Base-by-base conservation (phyloP, 2,888 invertebrate genomes). In the Pteria penguin region DNA sequence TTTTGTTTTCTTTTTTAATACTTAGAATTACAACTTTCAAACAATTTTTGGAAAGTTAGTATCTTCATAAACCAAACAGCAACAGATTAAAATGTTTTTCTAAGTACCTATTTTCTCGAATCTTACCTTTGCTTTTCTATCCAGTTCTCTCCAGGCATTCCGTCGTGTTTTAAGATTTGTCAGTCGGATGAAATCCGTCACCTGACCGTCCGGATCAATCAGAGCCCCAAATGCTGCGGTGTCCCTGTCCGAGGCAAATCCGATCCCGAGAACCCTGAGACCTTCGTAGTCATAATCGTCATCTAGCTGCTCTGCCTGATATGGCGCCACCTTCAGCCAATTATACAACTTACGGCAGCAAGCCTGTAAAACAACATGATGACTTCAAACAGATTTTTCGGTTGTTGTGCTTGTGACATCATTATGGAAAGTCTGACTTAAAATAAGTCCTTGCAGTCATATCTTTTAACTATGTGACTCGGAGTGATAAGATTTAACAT, bases 271-370 rank as follows among this genome's bases (percentile, higher is more conserved):
- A 0, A 97, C 96, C 54, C 97, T 93, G 3, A 96, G 94, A 32
- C 98, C 98, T 18, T 94, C 94, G 0, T 96, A 95, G 82, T 97
- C 97, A 72, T 98, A 97, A 72, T 97, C 97, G 71, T 97, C 97
- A 79, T 97, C 97, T 52, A 90, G 82, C 72, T 97, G 97, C 79
- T 95, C 94, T 0, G 95, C 94, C 80, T 93, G 94, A 89, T 96
- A 98, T 0, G 98, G 98, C 0, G 96, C 96, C n/a, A 95, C 94
- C 92, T 96, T 97, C 58, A 98, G 93, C 97, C 97, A 98, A 88
- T 97, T 96, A 90, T 96, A 96, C 67, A 98, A 93, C 89, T 96
- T 96, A 14, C 96, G 94, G 77, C 96, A 96, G 88, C 97, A 97
- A 27, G 96, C 95, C 92, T 93, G 82, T 2, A 84, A 76, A 52